Percentiles rank a stretch among this genome's conserved stretches.
phyloP scores from a whole-genome alignment of 2,113 vertebrate genomes.

The Callorhinus ursinus region DNA sequence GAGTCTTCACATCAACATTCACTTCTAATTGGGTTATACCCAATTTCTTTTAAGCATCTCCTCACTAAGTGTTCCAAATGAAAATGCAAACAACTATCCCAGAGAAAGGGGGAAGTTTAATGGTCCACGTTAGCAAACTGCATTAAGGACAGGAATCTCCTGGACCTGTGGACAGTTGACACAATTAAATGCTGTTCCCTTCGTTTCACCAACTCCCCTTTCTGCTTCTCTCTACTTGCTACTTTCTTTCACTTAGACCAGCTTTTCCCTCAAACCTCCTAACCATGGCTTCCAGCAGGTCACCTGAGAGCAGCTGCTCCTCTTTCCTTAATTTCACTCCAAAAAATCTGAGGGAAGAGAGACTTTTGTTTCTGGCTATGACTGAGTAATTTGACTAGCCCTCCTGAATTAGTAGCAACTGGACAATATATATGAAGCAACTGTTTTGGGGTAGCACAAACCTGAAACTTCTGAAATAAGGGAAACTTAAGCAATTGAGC shows the following conservation, averaged over 20 bases:
- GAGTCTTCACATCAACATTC: not conserved
- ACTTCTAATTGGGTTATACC: not conserved
- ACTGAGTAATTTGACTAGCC: not conserved
- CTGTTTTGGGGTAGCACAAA: not conserved
- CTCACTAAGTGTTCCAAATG: not conserved
- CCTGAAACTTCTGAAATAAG: not conserved
- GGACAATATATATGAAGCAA: not conserved
- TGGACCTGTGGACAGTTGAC: not conserved
- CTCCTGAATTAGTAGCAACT: not conserved
- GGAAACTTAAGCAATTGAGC: not conserved
- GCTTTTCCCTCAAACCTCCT: not conserved
- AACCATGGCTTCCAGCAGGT: not conserved
- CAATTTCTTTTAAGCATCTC: not conserved
- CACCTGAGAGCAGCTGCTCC: not conserved
- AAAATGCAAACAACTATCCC: constrained; percentile 22
- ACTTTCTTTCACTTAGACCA: not conserved
- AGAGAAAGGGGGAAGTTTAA: not conserved
- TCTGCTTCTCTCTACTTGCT: not conserved
- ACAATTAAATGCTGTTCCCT: not conserved
- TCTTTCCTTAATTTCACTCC: not conserved
- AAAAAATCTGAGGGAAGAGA: not conserved
- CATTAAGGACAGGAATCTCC: not conserved
- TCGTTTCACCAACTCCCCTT: not conserved
- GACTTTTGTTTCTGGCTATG: not conserved
- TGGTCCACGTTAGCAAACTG: not conserved